A percentile compares a stretch with the other conserved stretches of the same genome.
phyloP scores from a whole-genome alignment of 1,140 invertebrate species.

The Drosophila kohkoa region DNA sequence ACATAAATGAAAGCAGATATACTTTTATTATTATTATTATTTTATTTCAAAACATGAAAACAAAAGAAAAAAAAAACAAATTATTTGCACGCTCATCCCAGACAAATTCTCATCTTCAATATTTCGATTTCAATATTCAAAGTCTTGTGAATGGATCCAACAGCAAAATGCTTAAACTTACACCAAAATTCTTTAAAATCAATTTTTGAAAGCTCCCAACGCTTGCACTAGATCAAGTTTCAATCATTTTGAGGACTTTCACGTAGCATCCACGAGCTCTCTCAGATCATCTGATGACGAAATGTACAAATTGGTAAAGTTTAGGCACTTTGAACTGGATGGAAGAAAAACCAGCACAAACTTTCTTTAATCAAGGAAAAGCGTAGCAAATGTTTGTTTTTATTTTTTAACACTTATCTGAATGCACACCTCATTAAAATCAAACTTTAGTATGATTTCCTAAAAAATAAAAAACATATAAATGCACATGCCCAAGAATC shows the following conservation, averaged over 20 bases:
- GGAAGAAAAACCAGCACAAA: background rate
- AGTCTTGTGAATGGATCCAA: conserved; percentile 29
- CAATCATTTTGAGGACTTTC: conserved; percentile 23
- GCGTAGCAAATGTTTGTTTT: conserved; percentile 60
- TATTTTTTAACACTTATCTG: background rate
- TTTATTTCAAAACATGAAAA: conserved; percentile 2
- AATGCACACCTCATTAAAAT: conserved; percentile 23
- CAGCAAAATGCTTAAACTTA: conserved; percentile 70
- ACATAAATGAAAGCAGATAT: background rate
- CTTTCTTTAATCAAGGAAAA: conserved; percentile 1
- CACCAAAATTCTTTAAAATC: conserved; percentile 74
- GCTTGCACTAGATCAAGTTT: conserved; percentile 27
- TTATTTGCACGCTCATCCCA: conserved; percentile 57
- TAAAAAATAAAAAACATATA: background rate
- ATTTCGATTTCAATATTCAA: conserved; percentile 37
- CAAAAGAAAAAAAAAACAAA: conserved; percentile 33
- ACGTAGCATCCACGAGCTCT: conserved; percentile 63
- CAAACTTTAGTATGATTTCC: conserved; percentile 53
- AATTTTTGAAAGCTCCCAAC: conserved; percentile 75
- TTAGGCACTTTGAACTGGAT: conserved; percentile 66
- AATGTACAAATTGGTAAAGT: conserved; percentile 84
- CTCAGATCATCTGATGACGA: conserved; percentile 85
- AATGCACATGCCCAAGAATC: conserved; percentile 15
- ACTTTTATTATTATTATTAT: conserved; percentile 37
- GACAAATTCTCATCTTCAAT: conserved; percentile 48